phyloP scores from a whole-genome alignment of 2,888 invertebrate genomes.

The Oasisia sp. region DNA sequence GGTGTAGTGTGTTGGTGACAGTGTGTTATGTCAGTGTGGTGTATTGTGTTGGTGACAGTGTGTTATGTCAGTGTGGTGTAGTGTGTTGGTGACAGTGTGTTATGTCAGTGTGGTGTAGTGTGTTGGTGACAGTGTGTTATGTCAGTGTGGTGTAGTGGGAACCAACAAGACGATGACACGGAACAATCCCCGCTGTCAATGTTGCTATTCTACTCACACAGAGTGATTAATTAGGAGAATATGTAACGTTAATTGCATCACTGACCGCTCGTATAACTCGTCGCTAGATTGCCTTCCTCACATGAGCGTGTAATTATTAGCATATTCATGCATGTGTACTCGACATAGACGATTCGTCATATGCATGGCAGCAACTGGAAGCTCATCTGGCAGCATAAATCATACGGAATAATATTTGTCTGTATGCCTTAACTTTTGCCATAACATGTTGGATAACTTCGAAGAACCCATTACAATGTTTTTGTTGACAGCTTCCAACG shows the following conservation, averaged over 20 bases:
- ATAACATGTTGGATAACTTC: too few relatives aligned
- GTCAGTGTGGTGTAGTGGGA: too few relatives aligned
- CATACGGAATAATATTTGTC: not conserved
- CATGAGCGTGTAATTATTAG: not conserved
- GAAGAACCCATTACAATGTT: too few relatives aligned
- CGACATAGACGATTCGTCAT: not conserved
- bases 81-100: too few relatives aligned
- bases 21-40: too few relatives aligned
- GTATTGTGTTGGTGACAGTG: too few relatives aligned
- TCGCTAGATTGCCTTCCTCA: not conserved
- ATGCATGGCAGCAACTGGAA: not conserved
- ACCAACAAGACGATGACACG: not conserved
- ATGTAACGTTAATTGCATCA: not conserved
- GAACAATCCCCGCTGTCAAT: not conserved
- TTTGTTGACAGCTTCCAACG: too few relatives aligned
- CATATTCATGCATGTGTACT: not conserved
- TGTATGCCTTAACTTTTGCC: not conserved
- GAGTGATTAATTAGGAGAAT: not conserved
- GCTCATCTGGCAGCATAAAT: not conserved
- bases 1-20: too few relatives aligned
- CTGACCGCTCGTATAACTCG: not conserved
- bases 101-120: too few relatives aligned
- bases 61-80: too few relatives aligned
- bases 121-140: too few relatives aligned
- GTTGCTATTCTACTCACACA: not conserved